These are phyloP conservation scores for Cheirogaleus major DNA, from an alignment of 2,797 vertebrate genomes.

Conservation along the genomic window DNA sequence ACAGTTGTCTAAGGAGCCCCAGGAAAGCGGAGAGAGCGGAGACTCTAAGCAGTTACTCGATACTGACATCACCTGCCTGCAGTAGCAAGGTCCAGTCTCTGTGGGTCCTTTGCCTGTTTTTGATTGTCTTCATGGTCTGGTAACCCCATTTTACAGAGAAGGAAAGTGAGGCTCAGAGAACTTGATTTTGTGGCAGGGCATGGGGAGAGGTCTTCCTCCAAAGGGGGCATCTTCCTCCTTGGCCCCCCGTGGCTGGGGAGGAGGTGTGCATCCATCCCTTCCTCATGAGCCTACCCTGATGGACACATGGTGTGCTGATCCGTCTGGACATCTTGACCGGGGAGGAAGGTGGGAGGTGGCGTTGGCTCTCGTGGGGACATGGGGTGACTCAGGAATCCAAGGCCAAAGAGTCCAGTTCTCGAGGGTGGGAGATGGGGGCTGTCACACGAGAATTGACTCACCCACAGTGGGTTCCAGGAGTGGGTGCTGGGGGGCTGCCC, in stretches of 20 bases:
- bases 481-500: background rate
- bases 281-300: background rate
- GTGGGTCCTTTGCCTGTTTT: background rate
- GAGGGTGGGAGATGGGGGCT: background rate
- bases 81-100: background rate
- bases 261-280: background rate
- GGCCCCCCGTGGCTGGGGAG: background rate
- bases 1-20: background rate
- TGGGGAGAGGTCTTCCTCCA: background rate
- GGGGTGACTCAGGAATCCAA: background rate
- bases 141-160: background rate
- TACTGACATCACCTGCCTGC: background rate
- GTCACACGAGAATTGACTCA: background rate
- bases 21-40: background rate
- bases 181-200: background rate
- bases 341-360: background rate
- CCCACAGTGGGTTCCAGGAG: background rate
- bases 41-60: background rate
- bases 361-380: background rate
- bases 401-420: background rate
- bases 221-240: background rate
- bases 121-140: background rate
- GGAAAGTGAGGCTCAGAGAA: background rate
- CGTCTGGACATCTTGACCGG: background rate
- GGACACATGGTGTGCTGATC: no score